These are phyloP conservation scores for Shargacucullia verbasci DNA, from an alignment of 2,888 invertebrate genomes.

Conservation along the genomic window DNA sequence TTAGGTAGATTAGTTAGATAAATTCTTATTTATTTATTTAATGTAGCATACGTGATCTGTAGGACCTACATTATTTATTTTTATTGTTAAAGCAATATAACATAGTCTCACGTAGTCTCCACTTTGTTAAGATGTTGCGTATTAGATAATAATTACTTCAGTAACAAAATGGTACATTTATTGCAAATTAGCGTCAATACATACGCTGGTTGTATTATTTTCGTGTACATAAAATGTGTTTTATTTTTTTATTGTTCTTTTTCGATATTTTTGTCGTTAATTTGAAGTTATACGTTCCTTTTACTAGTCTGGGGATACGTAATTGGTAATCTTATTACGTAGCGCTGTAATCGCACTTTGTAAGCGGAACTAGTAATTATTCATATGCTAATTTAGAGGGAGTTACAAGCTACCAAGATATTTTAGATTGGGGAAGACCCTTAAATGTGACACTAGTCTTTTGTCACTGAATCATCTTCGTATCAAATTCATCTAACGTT, in stretches of 20 bases:
- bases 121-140: slow-evolving; percentile 66
- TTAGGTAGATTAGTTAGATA: slow-evolving; percentile 85
- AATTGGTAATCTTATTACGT: slow-evolving; percentile 44
- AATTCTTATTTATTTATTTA: slow-evolving; percentile 87
- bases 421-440: neutral
- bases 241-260: slow-evolving; percentile 54
- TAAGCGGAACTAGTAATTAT: slow-evolving; percentile 29
- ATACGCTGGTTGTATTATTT: slow-evolving; percentile 62
- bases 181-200: slow-evolving; percentile 54
- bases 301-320: slow-evolving; percentile 71
- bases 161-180: slow-evolving; percentile 52
- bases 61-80: slow-evolving; percentile 81
- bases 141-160: slow-evolving; percentile 50
- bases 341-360: slow-evolving; percentile 44
- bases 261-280: slow-evolving; percentile 45
- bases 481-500: neutral
- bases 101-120: slow-evolving; percentile 75
- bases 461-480: slow-evolving; percentile 8
- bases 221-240: slow-evolving; percentile 54
- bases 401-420: too few relatives aligned
- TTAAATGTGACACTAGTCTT: slow-evolving; percentile 16
- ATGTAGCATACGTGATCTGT: slow-evolving; percentile 77
- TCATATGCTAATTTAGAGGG: slow-evolving; percentile 19
- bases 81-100: slow-evolving; percentile 75
- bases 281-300: slow-evolving; percentile 67